These are phyloP conservation scores for Cyphotilapia sp. DNA, from an alignment of 2,113 vertebrate genomes.

Conservation along the genomic window DNA sequence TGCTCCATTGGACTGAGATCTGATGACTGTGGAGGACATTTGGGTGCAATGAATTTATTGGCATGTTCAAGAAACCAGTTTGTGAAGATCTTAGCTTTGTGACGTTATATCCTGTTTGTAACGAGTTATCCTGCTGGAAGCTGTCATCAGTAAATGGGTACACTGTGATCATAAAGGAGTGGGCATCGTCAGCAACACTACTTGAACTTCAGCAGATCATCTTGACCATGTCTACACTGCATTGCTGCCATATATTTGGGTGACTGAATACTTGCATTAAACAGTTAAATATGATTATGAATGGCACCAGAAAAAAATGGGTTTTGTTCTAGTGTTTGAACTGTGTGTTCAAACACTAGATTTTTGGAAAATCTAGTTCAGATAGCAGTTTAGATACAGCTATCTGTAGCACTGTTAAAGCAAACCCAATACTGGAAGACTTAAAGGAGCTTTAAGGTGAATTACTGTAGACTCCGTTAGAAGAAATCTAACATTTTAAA, in stretches of 20 bases:
- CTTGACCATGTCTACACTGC: neutral
- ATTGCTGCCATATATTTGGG: neutral
- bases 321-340: neutral
- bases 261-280: neutral
- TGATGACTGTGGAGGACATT: neutral
- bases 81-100: neutral
- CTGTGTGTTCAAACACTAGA: fast-evolving
- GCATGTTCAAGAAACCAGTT: neutral
- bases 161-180: neutral
- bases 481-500: neutral
- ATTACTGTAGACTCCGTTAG: fast-evolving
- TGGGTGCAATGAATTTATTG: neutral
- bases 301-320: neutral
- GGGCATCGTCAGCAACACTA: neutral
- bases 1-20: neutral
- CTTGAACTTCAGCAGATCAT: neutral
- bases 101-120: fast-evolving
- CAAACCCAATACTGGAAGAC: neutral
- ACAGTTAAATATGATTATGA: neutral
- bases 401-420: neutral
- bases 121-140: neutral
- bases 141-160: neutral
- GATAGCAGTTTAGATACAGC: neutral
- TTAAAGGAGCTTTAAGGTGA: neutral
- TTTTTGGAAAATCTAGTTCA: neutral